Evolutionary conservation across 1,140 invertebrate genomes (phyloP).

Genomic region (Batillaria attramentaria): DNA sequence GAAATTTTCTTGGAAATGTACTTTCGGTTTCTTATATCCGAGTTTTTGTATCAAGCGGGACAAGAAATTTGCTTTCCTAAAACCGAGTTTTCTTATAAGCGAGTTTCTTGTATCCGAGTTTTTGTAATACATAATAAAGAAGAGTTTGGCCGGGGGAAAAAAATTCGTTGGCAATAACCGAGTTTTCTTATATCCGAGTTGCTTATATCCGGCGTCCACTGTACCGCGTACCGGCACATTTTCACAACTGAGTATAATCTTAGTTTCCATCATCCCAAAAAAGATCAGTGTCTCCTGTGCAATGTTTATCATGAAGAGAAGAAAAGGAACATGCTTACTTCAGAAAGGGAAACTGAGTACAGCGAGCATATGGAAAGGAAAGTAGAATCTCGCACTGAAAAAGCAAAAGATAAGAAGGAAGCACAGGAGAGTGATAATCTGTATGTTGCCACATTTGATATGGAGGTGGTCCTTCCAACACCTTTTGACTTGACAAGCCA

Average conservation of each 20-base stretch:
- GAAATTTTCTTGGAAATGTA: too few species aligned
- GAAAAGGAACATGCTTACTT: neutral
- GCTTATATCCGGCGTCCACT: too few species aligned
- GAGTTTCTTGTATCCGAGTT: too few species aligned
- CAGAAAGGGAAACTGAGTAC: neutral
- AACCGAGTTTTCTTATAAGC: too few species aligned
- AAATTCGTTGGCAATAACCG: too few species aligned
- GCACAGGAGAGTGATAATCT: neutral
- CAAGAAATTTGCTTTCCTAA: too few species aligned
- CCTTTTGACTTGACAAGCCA: too few species aligned
- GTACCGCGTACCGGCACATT: neutral
- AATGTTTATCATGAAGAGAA: neutral
- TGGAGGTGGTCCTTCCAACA: neutral
- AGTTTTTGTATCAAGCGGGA: too few species aligned
- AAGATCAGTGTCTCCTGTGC: neutral
- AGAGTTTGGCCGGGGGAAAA: too few species aligned
- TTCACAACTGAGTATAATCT: neutral
- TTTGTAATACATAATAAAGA: too few species aligned
- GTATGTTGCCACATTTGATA: neutral
- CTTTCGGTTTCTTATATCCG: too few species aligned
- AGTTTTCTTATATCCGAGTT: too few species aligned
- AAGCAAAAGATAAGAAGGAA: neutral
- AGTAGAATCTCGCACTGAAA: neutral
- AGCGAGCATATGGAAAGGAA: neutral
- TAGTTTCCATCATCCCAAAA: neutral